phyloP scores from a whole-genome alignment of 2,888 invertebrate genomes.

The Hirtodrosophila cameraria region DNA sequence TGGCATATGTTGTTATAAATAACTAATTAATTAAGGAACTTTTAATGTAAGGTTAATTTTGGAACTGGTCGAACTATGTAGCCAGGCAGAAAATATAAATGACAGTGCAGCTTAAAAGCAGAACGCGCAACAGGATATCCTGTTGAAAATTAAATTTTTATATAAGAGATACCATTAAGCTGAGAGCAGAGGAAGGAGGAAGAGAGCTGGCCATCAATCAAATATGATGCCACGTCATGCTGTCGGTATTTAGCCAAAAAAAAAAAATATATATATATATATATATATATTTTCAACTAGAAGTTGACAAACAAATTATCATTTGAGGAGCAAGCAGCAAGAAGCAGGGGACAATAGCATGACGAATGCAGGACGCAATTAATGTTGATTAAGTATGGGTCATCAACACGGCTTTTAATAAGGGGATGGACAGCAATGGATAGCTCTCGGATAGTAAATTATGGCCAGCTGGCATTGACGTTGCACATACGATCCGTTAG shows the following conservation, averaged over 20 bases:
- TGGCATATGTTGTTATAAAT: no score
- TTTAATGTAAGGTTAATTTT: no score
- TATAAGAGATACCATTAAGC: conserved; percentile 2
- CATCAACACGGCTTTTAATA: conserved; percentile 53
- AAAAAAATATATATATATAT: conserved; percentile 10
- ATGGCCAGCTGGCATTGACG: conserved; percentile 20
- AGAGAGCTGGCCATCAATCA: conserved; percentile 69
- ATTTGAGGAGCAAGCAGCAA: conserved; percentile 20
- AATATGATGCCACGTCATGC: conserved; percentile 37
- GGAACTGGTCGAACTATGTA: no score
- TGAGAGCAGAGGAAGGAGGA: conserved; percentile 8
- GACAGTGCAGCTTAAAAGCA: conserved; percentile 34
- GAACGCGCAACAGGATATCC: conserved; percentile 67
- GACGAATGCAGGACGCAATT: conserved; percentile 46
- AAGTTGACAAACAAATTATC: conserved; percentile 73
- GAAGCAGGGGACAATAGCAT: not conserved
- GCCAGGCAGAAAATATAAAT: conserved; percentile 13
- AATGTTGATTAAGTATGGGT: conserved; percentile 71
- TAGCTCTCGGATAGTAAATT: conserved; percentile 8
- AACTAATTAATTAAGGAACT: no score
- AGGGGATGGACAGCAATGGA: conserved; percentile 15
- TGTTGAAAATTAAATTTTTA: conserved; percentile 52
- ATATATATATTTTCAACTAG: conserved; percentile 35
- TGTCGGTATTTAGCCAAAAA: conserved; percentile 44
- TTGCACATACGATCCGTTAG: conserved; percentile 42